Evolutionary conservation across 2,797 vertebrate genomes (phyloP), one percentile per base, ranked within the genome.

Genomic region (Molossus molossus): DNA sequence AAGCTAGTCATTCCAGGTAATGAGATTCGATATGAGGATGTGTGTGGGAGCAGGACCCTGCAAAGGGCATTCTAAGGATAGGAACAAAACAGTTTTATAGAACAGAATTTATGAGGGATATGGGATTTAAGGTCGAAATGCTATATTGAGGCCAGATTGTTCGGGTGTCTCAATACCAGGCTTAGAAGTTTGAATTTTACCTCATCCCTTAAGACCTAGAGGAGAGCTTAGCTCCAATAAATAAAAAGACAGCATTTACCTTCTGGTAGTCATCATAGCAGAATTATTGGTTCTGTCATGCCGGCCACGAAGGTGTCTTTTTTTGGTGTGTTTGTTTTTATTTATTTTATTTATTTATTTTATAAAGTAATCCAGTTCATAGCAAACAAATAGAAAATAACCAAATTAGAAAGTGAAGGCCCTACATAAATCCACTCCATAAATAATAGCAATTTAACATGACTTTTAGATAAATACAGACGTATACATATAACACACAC

Each of bases 91-190:
- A 73, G 83, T 80, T 84, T 69, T 67, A 77, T n/a, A 87, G 80
- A 89, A 70, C 8, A 27, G n/a, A 60, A 77, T 82, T 94, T 80
- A 90, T 75, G 53, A 88, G 82, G 75, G n/a, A 65, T n/a, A 27
- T 2, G 4, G 62, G n/a, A 79, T 60, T 72, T n/a, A 82, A 94
- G 91, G 64, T 95, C 95, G 95, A 79, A 88, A 83, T 15, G 23
- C 9, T 25, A 60, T 75, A 92, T 60, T 94, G 29, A 82, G 27
- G 75, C 8, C 21, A 60, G 40, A 72, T 21, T 75, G 11, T 76
- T 40, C 21, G 21, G 5, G 1, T 33, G 86, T 53, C 33, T 57
- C 17, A 60, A 86, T 82, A 58, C 23, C 29, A 83, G 55, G 18
- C 18, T 88, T 48, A 70, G 58, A 82, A 40, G 33, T 89, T 13